Percentiles rank a stretch among this genome's conserved stretches.
phyloP scores from a whole-genome alignment of 2,797 vertebrate species.

The Myiothlypis chrysogaster region DNA sequence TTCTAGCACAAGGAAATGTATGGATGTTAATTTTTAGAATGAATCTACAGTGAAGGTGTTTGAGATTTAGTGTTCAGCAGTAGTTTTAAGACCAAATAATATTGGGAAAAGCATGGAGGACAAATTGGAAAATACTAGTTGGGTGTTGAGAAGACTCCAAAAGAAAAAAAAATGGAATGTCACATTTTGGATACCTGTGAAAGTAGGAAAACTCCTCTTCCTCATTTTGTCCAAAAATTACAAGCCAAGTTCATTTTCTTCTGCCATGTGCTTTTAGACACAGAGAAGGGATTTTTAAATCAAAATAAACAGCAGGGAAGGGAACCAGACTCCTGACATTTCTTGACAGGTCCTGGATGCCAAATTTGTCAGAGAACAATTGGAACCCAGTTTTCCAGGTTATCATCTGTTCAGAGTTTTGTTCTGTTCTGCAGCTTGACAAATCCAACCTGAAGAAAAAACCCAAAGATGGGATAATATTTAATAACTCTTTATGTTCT shows the following conservation, averaged over 20 bases:
- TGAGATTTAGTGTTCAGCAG: background rate
- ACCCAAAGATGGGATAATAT: background rate
- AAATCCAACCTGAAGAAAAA: background rate
- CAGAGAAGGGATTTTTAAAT: background rate
- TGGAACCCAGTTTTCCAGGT: slow-evolving; percentile 9
- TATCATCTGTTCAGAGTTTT: background rate
- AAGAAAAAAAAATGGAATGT: background rate
- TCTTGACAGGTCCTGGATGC: background rate
- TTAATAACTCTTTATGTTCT: background rate
- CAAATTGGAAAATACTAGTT: background rate
- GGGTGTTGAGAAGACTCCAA: background rate
- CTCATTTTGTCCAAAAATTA: background rate
- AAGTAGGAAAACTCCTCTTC: background rate
- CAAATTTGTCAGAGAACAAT: background rate
- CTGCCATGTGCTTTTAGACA: background rate
- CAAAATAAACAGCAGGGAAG: background rate
- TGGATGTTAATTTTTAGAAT: background rate
- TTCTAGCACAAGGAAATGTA: background rate
- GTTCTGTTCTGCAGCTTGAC: background rate
- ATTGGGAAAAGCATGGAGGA: background rate
- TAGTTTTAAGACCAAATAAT: background rate
- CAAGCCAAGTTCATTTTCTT: background rate
- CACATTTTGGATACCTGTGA: background rate
- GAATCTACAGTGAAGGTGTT: background rate
- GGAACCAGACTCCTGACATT: background rate